phyloP scores from a whole-genome alignment of 2,797 vertebrate genomes.

The Strix occidentalis region DNA sequence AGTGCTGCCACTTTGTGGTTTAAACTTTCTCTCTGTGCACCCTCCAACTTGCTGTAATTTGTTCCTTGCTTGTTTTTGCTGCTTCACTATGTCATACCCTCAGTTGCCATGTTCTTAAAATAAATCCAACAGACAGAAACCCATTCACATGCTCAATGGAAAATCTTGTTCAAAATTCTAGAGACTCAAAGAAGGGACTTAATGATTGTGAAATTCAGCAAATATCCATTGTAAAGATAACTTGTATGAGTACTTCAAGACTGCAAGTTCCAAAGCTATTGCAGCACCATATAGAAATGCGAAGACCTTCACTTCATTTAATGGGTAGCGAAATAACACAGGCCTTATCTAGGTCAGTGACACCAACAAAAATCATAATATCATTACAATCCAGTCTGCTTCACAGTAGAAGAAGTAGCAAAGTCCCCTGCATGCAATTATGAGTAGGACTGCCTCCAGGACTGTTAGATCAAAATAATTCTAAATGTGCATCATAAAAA shows the following conservation, averaged over 20 bases:
- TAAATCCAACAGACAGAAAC: conserved; percentile 3
- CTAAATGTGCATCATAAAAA: background rate
- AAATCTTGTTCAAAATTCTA: background rate
- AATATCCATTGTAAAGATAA: background rate
- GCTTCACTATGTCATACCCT: background rate
- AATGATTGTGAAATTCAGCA: background rate
- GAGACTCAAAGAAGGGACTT: background rate
- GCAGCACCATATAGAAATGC: background rate
- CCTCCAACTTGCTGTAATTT: background rate
- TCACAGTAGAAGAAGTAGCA: background rate
- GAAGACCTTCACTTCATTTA: background rate
- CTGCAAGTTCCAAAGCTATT: background rate
- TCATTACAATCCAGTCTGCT: background rate
- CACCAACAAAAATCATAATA: background rate
- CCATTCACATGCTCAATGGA: background rate
- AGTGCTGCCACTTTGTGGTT: conserved; percentile 42
- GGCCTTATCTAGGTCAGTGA: background rate
- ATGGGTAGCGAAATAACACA: background rate
- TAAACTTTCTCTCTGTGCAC: background rate
- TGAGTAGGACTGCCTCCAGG: background rate
- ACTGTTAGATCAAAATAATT: background rate
- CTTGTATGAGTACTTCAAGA: background rate
- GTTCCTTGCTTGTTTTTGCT: background rate
- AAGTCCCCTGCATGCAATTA: background rate
- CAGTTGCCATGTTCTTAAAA: background rate